A percentile compares a stretch with the other conserved stretches of the same genome.
Evolutionary conservation across 2,797 vertebrate species (phyloP).

Genomic region (Avahi laniger): DNA sequence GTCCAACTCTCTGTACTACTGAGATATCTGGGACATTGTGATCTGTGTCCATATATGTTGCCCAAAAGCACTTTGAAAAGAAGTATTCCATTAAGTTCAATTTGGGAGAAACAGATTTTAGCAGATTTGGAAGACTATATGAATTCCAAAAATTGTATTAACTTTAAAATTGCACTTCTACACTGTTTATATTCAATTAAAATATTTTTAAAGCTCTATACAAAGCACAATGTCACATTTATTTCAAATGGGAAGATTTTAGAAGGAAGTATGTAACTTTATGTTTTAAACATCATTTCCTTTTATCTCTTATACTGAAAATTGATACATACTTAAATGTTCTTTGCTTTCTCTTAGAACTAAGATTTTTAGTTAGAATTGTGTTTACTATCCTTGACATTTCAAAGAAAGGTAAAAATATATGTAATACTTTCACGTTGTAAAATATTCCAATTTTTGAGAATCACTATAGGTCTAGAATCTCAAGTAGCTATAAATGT

Average conservation of each 20-base stretch:
- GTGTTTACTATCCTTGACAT: constrained; percentile 37
- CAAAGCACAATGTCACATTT: background rate
- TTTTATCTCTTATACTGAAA: constrained; percentile 42
- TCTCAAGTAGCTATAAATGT: constrained; percentile 45
- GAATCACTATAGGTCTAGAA: constrained; percentile 8
- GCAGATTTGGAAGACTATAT: background rate
- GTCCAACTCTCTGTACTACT: background rate
- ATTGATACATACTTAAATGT: constrained; percentile 55
- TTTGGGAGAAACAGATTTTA: background rate
- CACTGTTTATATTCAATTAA: constrained; percentile 36
- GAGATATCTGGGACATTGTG: too few relatives aligned
- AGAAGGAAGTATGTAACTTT: constrained; percentile 15
- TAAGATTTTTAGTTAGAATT: constrained; percentile 54
- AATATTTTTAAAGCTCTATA: constrained; percentile 39
- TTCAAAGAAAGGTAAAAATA: constrained; percentile 61
- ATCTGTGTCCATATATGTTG: background rate
- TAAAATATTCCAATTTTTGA: constrained; percentile 65
- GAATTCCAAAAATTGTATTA: background rate
- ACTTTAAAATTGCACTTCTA: background rate
- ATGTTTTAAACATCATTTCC: constrained; percentile 14
- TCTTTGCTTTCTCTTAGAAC: constrained; percentile 60
- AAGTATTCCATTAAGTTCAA: background rate
- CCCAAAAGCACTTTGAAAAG: background rate
- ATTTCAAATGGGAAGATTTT: constrained; percentile 50
- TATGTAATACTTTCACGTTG: constrained; percentile 56